Evolutionary conservation across 2,888 invertebrate genomes (phyloP), one percentile per base, ranked within the genome.

Genomic region (Epinotia demarniana): DNA sequence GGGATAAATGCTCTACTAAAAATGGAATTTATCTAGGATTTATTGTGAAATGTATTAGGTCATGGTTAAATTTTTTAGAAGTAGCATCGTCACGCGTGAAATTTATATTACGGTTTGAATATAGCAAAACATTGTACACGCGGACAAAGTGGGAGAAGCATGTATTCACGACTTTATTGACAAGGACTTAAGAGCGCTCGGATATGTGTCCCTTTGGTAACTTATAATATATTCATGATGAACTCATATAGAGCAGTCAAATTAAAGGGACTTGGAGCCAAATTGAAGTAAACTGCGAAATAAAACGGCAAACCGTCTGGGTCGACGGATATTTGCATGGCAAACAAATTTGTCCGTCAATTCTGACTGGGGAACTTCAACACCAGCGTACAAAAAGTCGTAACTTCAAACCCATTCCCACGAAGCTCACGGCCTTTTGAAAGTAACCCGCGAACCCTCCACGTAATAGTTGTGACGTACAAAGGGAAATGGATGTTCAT

Each of bases 271-370:
- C 46, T 46, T 46, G 18, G 8, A 66, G 69, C 46, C 39, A 27
- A 69, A 69, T 60, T 69, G 69, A 27, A 69, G 69, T 46, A 60
- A 69, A 60, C 69, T 69, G 43, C 43, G 4, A 69, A 60, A 46
- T 60, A 69, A 68, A 68, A 58, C 58, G 43, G 68, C 58, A 68
- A 58, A 39, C 57, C 68, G 69, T 69, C 69, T 46, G 62, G 60
- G 27, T 33, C 33, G 68, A n/a, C 43, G 27, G 12, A 69, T 74
- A 74, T 69, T 74, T 69, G 69, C 74, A 64, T 69, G 74, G 69
- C 74, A 74, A 74, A 74, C 74, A 74, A 74, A 74, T 74, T 74
- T 74, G 63, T 63, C 57, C 69, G 69, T 69, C 74, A 74, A 69
- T 74, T 19, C 53, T 57, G 55, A 63, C 49, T 33, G 60, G 74